These are phyloP conservation scores for Gisinianus flammeolus DNA, from an alignment of 2,888 invertebrate species.

Conservation along the genomic window DNA sequence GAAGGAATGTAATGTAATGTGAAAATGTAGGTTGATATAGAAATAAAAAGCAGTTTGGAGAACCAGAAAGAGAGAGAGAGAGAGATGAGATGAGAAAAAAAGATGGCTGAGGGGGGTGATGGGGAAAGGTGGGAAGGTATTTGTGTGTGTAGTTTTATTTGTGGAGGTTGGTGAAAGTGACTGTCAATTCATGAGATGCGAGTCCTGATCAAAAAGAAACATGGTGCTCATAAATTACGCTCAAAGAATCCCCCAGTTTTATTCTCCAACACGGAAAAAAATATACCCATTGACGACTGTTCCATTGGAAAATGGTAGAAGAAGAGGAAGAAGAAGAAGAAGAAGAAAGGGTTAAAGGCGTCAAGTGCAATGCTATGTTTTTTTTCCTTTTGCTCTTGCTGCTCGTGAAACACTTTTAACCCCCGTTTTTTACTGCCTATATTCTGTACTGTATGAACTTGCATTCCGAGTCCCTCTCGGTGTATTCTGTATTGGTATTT, in stretches of 20 bases:
- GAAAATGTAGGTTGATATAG: background rate
- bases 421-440: background rate
- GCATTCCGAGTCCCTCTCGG: background rate
- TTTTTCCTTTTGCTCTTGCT: too few relatives aligned
- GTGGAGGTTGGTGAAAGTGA: conserved; percentile 16
- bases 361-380: background rate
- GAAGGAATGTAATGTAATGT: background rate
- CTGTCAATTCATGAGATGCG: conserved; percentile 13
- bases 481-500: background rate
- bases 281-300: background rate
- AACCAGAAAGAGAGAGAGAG: background rate
- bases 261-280: background rate
- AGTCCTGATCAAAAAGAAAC: conserved; percentile 14
- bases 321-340: background rate
- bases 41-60: too few relatives aligned
- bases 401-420: background rate
- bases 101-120: background rate
- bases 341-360: background rate
- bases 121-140: too few relatives aligned
- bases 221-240: conserved; percentile 16
- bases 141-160: background rate
- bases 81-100: background rate
- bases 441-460: background rate
- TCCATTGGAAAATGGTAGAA: background rate
- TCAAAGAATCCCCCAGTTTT: background rate